Evolutionary conservation across 2,797 vertebrate genomes (phyloP).

Genomic region (Clarias fuscus): DNA sequence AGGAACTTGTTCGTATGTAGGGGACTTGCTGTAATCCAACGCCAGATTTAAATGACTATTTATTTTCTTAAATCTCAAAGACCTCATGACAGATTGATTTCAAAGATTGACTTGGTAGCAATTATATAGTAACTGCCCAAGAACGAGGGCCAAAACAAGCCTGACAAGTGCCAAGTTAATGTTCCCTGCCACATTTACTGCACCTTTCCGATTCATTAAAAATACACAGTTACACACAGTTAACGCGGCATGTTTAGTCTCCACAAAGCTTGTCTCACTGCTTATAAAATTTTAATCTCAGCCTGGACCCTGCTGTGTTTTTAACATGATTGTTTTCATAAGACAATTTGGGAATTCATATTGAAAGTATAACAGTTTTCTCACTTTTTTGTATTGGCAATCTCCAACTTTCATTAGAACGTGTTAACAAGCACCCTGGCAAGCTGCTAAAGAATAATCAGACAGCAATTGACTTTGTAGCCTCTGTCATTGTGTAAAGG

Average conservation of each 20-base stretch:
- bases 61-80: not conserved
- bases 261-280: not conserved
- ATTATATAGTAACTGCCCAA: not conserved
- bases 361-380: conserved; percentile 18
- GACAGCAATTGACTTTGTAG: conserved; percentile 73
- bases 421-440: conserved; percentile 69
- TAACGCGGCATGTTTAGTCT: not conserved
- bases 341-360: conserved; percentile 15
- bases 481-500: conserved; percentile 65
- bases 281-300: conserved; percentile 10
- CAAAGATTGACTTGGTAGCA: not conserved
- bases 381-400: conserved; percentile 15
- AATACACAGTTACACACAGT: conserved; percentile 11
- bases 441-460: conserved; percentile 66
- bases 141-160: not conserved
- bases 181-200: not conserved
- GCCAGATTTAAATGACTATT: not conserved
- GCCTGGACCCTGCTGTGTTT: not conserved
- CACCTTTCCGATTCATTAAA: not conserved
- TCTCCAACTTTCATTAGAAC: conserved; percentile 66
- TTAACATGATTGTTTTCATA: conserved; percentile 27
- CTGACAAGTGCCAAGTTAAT: not conserved
- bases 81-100: not conserved
- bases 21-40: not conserved
- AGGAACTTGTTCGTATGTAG: too few species aligned